Conservation (phyloP, 2,888 invertebrate species). For the Therioaphis trifolii region DNA sequence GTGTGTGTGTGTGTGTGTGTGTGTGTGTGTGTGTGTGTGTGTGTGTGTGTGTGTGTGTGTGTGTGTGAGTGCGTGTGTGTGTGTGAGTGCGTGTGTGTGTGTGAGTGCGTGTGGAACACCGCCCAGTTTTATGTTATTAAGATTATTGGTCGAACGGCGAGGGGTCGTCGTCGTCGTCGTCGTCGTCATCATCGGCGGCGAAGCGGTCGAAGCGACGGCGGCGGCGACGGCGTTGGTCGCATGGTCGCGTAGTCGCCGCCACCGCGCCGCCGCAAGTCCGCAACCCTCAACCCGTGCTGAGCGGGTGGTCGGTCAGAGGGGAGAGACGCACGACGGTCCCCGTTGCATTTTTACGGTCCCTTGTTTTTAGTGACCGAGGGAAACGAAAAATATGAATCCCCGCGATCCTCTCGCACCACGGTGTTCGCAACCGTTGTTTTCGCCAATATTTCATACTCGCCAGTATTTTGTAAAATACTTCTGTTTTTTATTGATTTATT, state of each 20-base stretch:
- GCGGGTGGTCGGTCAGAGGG: neutral
- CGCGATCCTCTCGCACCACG: neutral
- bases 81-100: slow-evolving; percentile 27
- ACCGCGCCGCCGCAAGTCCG: neutral
- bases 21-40: neutral
- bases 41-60: neutral
- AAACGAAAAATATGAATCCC: slow-evolving; percentile 56
- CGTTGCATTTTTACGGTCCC: slow-evolving; percentile 61
- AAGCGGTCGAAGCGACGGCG: neutral
- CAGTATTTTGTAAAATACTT: slow-evolving; percentile 31
- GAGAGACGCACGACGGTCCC: neutral
- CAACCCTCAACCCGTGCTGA: neutral
- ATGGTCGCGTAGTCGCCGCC: neutral
- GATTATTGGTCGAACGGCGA: slow-evolving; percentile 53
- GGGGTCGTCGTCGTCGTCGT: slow-evolving; percentile 20
- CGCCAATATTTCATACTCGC: neutral
- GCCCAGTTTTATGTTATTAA: slow-evolving; percentile 57
- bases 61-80: neutral
- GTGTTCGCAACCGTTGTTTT: neutral
- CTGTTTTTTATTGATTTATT: slow-evolving; percentile 49
- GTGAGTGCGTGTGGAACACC: slow-evolving; percentile 45
- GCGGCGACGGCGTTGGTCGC: neutral
- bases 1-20: neutral
- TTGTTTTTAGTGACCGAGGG: slow-evolving; percentile 57
- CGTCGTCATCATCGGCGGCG: neutral